phyloP scores from a whole-genome alignment of 2,113 vertebrate species.

The Odontophorus gujanensis region DNA sequence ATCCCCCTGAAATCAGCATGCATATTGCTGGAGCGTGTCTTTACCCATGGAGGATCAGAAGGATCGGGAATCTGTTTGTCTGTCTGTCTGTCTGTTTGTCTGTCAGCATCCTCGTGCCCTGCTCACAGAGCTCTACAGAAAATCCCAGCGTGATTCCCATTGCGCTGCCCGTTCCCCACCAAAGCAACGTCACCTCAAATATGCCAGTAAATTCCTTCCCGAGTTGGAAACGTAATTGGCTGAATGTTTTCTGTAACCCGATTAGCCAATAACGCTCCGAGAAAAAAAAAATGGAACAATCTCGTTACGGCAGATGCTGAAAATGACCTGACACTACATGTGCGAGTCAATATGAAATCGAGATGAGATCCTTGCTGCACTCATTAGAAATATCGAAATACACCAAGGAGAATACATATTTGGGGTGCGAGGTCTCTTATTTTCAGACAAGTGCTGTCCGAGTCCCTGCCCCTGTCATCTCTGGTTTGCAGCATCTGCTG shows the following conservation, averaged over 20 bases:
- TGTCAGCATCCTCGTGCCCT: background rate
- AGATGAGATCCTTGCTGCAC: background rate
- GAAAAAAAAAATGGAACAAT: conserved; percentile 47
- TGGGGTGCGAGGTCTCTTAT: background rate
- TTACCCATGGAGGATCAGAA: background rate
- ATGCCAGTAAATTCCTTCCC: conserved; percentile 70
- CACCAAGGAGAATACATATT: background rate
- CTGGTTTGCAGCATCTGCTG: conserved; percentile 22
- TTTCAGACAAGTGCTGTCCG: conserved; percentile 21
- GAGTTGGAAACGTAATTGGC: conserved; percentile 53
- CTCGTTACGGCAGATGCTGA: conserved; percentile 32
- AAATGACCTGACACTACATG: conserved; percentile 34
- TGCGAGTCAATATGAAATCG: conserved; percentile 2
- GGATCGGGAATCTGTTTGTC: background rate
- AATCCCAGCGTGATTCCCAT: conserved; percentile 23
- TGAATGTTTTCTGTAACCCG: conserved; percentile 51
- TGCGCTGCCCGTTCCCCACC: background rate
- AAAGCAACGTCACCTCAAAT: conserved; percentile 63
- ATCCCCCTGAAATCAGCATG: background rate
- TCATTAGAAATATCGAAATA: conserved; percentile 21
- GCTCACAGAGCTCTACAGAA: background rate
- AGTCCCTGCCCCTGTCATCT: conserved; percentile 20
- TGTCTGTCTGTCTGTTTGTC: background rate
- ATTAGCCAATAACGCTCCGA: conserved; percentile 53
- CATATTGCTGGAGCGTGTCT: background rate